These are phyloP conservation scores for cattle (Bos taurus) DNA, from an alignment of 2,113 vertebrate species.

Conservation along the genomic window ARS-UCD2.0 NC_037328.1:120100001-120100500, in stretches of 20 bases:
- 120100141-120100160: background rate
- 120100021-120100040: background rate
- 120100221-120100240: background rate
- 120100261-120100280: background rate
- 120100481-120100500: background rate
- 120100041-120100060: background rate
- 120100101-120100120: background rate
- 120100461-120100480: background rate
- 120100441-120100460: background rate
- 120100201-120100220: background rate
- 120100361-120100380: background rate
- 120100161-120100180: background rate
- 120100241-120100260: background rate
- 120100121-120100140: background rate
- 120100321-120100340: background rate
- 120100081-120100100: fast-evolving
- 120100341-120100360: background rate
- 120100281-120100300: background rate
- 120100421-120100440: background rate
- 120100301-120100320: background rate
- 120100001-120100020: background rate
- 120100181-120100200: background rate
- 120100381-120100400: background rate
- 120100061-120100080: background rate
- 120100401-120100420: background rate